Conservation (phyloP, 2,113 vertebrate species). For the Piprites chloris region DNA sequence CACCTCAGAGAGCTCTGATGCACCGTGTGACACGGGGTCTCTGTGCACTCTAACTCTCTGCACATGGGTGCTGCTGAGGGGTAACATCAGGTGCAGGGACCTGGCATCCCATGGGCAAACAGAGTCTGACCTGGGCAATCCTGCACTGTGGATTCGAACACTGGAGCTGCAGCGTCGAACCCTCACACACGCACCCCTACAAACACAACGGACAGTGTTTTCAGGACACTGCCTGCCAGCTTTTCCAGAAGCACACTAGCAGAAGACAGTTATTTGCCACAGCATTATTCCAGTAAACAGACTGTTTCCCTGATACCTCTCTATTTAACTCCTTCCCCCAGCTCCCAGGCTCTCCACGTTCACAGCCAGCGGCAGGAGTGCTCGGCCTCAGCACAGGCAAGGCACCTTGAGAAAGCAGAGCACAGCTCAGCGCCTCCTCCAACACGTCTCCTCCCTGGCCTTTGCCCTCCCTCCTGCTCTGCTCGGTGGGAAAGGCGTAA, state of each 20-base stretch:
- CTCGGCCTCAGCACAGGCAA: rapidly evolving
- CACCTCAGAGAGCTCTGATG: background rate
- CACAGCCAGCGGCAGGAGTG: background rate
- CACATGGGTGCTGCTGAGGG: background rate
- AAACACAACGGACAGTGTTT: background rate
- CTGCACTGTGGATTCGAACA: rapidly evolving
- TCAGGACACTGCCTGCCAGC: background rate
- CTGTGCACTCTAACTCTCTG: background rate
- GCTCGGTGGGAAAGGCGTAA: background rate
- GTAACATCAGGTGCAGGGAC: rapidly evolving
- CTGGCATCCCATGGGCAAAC: background rate
- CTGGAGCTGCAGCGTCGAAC: background rate
- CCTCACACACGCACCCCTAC: background rate
- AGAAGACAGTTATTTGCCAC: background rate
- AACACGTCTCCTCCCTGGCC: background rate
- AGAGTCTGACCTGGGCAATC: rapidly evolving
- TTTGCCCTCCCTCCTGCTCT: background rate
- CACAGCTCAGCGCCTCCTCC: background rate
- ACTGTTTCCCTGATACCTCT: background rate
- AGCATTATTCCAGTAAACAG: background rate
- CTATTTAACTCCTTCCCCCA: background rate
- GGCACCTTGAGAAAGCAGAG: background rate
- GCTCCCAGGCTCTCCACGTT: background rate
- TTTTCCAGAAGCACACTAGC: background rate
- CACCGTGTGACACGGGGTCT: background rate